Evolutionary conservation across 2,888 invertebrate genomes (phyloP).

Genomic region (Brachyptera putata): DNA sequence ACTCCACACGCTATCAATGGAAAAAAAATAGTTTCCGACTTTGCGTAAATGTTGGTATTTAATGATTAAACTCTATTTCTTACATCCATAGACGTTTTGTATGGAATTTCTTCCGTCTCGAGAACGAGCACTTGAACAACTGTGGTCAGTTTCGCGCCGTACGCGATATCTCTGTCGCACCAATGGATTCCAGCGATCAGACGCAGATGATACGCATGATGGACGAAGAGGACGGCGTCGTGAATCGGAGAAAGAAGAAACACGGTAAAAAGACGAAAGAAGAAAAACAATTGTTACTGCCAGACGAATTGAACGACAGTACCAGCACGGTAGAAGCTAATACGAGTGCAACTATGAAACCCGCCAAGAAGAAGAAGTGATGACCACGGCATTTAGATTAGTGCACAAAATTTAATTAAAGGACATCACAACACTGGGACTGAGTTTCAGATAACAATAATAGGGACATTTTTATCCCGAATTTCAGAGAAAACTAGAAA

Average conservation of each 20-base stretch:
- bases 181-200: constrained; percentile 90
- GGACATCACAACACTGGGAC: too few species aligned
- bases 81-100: constrained; percentile 89
- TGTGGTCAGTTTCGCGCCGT: constrained; percentile 99
- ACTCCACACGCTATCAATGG: too few species aligned
- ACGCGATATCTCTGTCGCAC: constrained; percentile 93
- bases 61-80: too few species aligned
- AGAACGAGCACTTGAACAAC: constrained; percentile 99
- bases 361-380: background rate
- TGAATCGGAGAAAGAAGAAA: constrained; percentile 56
- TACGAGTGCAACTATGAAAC: background rate
- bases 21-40: too few species aligned
- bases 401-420: too few species aligned
- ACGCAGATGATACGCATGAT: constrained; percentile 87
- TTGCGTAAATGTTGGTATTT: too few species aligned
- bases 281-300: constrained; percentile 35
- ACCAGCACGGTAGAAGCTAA: background rate
- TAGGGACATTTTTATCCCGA: too few species aligned
- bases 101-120: constrained; percentile 99
- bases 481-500: too few species aligned
- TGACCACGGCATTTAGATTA: too few species aligned
- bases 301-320: constrained; percentile 1
- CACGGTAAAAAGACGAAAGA: constrained; percentile 41
- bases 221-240: constrained; percentile 88
- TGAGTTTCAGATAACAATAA: too few species aligned